A percentile compares a stretch with the other conserved stretches of the same genome.
Evolutionary conservation across 2,888 invertebrate species (phyloP).

Genomic region (Diabrotica balteata): DNA sequence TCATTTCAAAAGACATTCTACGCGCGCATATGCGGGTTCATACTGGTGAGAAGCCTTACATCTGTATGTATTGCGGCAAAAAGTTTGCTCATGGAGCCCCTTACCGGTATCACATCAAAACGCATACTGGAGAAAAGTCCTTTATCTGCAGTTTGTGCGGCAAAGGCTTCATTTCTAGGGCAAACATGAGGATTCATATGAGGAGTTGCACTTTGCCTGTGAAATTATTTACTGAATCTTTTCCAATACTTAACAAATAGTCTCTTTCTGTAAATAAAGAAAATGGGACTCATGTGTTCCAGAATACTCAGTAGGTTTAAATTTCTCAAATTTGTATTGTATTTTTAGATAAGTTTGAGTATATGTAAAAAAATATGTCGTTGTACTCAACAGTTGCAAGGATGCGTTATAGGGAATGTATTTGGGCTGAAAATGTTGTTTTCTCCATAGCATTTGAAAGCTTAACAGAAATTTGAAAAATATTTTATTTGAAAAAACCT

Average conservation of each 20-base stretch:
- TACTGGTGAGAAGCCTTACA: slow-evolving; percentile 49
- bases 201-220: slow-evolving; percentile 45
- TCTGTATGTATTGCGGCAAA: slow-evolving; percentile 49
- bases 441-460: too few relatives aligned
- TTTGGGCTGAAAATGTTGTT: too few relatives aligned
- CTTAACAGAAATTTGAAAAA: too few relatives aligned
- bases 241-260: slow-evolving; percentile 14
- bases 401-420: too few relatives aligned
- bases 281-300: neutral
- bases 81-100: slow-evolving; percentile 64
- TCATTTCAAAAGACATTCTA: slow-evolving; percentile 63
- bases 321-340: too few relatives aligned
- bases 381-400: too few relatives aligned
- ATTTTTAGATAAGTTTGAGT: too few relatives aligned
- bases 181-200: slow-evolving; percentile 45
- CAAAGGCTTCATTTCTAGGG: slow-evolving; percentile 39
- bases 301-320: too few relatives aligned
- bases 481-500: too few relatives aligned
- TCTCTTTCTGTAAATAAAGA: slow-evolving; percentile 21
- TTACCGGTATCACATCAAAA: slow-evolving; percentile 67
- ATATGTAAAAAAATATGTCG: too few relatives aligned
- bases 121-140: slow-evolving; percentile 66
- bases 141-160: slow-evolving; percentile 55
- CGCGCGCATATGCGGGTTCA: slow-evolving; percentile 53
- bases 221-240: slow-evolving; percentile 22